phyloP scores from a whole-genome alignment of 2,113 vertebrate species.

The Caranx melampygus region DNA sequence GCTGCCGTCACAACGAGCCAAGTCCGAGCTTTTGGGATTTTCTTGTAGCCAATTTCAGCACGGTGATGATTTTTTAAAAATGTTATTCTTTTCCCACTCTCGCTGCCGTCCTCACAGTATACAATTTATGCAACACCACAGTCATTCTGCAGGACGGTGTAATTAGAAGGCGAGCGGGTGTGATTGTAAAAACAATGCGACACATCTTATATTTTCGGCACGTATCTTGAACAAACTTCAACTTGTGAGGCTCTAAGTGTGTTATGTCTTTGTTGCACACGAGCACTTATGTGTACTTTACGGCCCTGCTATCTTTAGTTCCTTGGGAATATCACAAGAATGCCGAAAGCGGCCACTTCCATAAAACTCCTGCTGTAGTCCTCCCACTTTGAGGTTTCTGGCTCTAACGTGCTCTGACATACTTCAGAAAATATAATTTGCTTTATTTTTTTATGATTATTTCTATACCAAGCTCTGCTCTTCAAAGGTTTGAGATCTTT shows the following conservation, averaged over 20 bases:
- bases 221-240: slow-evolving; percentile 39
- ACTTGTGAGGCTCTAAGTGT: background rate
- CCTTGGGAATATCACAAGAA: slow-evolving; percentile 77
- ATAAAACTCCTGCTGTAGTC: slow-evolving; percentile 73
- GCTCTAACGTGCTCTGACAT: slow-evolving; percentile 62
- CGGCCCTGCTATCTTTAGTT: slow-evolving; percentile 75
- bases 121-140: slow-evolving; percentile 39
- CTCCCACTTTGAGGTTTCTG: slow-evolving; percentile 79
- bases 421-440: slow-evolving; percentile 76
- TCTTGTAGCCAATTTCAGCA: slow-evolving; percentile 19
- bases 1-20: slow-evolving; percentile 10
- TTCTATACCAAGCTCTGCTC: slow-evolving; percentile 64
- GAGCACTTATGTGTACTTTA: slow-evolving; percentile 57
- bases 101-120: slow-evolving; percentile 24
- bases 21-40: slow-evolving; percentile 22
- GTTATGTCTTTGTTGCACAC: slow-evolving; percentile 40
- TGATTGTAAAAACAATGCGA: slow-evolving; percentile 54
- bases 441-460: slow-evolving; percentile 78
- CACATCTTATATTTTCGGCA: slow-evolving; percentile 34
- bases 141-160: slow-evolving; percentile 36
- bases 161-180: slow-evolving; percentile 48
- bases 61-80: slow-evolving; percentile 8
- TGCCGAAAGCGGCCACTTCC: slow-evolving; percentile 65
- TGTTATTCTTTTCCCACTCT: background rate
- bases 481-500: slow-evolving; percentile 70